Percentiles rank a stretch among this genome's conserved stretches.
These are phyloP conservation scores for Sciurus niger DNA, from an alignment of 2,113 vertebrate genomes.

Conservation along the genomic window DNA sequence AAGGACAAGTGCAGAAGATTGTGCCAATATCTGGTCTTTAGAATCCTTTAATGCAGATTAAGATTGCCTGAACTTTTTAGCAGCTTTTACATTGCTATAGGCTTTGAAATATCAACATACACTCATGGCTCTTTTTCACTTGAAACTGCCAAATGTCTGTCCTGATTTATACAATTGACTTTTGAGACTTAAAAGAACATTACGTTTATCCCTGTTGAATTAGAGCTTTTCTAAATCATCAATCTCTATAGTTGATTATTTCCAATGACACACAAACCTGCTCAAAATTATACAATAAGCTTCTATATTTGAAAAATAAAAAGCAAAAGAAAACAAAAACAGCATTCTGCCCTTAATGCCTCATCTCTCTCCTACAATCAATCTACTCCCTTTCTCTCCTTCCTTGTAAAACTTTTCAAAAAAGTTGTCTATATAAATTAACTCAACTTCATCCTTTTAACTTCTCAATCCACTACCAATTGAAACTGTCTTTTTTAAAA, in stretches of 20 bases:
- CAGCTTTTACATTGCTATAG: background rate
- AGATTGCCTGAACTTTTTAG: background rate
- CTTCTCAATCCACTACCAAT: background rate
- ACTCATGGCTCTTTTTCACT: background rate
- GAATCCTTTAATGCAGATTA: background rate
- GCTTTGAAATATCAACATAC: conserved; percentile 36
- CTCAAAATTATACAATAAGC: background rate
- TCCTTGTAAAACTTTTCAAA: conserved; percentile 26
- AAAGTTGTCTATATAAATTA: background rate
- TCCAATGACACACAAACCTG: background rate
- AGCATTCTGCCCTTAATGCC: background rate
- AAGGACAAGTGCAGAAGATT: background rate
- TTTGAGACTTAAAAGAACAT: conserved; percentile 35
- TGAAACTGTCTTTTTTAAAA: background rate
- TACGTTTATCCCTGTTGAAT: background rate
- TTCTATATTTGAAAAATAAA: background rate
- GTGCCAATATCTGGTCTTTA: background rate
- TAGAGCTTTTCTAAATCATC: conserved; percentile 46
- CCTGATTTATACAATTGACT: conserved; percentile 37
- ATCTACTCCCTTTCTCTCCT: background rate
- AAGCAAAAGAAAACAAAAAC: background rate
- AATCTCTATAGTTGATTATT: conserved; percentile 51
- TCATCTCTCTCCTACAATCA: background rate
- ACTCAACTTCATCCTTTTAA: background rate
- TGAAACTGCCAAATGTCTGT: conserved; percentile 28